Evolutionary conservation across 2,113 vertebrate species (phyloP), one percentile per base, ranked within the genome.

Genomic region (Tautogolabrus adspersus): DNA sequence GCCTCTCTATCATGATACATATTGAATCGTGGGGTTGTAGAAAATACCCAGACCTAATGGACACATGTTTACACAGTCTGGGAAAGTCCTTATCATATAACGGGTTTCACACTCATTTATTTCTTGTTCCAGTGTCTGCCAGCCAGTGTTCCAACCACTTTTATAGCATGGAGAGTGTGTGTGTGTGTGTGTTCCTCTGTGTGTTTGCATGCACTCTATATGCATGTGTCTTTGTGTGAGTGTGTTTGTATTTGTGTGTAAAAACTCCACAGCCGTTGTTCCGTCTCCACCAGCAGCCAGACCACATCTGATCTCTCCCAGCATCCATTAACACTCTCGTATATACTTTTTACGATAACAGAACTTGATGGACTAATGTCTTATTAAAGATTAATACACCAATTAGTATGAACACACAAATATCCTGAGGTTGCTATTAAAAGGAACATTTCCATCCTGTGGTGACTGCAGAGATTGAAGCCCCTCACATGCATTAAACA

Each of bases 81-180:
- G 77, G 61, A 86, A 79, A 71, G 72, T 79, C 83, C 74, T 83
- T 68, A 87, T 80, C 61, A 77, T 26, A 26, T 71, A 30, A 68
- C 2, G 38, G 58, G 42, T 74, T 87, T 79, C 65, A 70, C 72
- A 67, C 68, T 82, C 19, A 21, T 62, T 85, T 89, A 72, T 71
- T 56, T 77, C 22, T 69, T 79, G 42, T 74, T 81, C 64, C 74
- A 81, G 61, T 66, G 72, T 83, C 67, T 83, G 77, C 21, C 40
- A 77, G 69, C 16, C 68, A 77, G 66, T 58, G 13, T 37, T 66
- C 73, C 21, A 81, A 42, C 47, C 62, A 80, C 72, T 78, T 85
- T 81, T 85, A 87, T 55, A 75, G 82, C 22, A 60, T 61, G 47
- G 12, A 66, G 30, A 19, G 58, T 63, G 61, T 58, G 52, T 22